Conservation (phyloP, 2,797 vertebrate genomes). For the Loriculus beryllinus region DNA sequence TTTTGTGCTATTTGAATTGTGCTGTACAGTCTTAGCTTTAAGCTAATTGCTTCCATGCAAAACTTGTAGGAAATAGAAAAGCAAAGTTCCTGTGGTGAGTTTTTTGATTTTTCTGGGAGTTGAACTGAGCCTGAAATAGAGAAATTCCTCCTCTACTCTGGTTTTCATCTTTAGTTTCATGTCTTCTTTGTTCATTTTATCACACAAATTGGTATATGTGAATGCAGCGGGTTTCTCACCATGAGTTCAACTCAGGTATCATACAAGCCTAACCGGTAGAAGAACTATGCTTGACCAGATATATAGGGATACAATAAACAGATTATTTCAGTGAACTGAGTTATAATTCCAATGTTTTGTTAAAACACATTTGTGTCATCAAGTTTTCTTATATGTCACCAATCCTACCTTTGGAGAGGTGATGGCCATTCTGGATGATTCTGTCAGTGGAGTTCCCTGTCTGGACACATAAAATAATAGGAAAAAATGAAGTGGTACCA, state of each 20-base stretch:
- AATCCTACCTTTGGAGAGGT: background rate
- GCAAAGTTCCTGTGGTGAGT: background rate
- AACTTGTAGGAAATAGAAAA: background rate
- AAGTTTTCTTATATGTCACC: background rate
- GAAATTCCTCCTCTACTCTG: background rate
- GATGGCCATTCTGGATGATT: background rate
- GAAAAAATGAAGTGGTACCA: background rate
- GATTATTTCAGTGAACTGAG: background rate
- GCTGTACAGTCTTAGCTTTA: background rate
- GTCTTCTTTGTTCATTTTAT: background rate
- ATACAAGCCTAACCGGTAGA: background rate
- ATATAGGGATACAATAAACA: background rate
- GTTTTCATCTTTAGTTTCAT: background rate
- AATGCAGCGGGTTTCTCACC: background rate
- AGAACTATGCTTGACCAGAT: background rate
- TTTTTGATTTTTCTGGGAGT: background rate
- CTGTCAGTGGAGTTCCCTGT: background rate
- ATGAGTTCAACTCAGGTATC: background rate
- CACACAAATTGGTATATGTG: background rate
- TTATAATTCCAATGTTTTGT: background rate
- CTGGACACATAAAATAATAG: accelerated
- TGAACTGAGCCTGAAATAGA: background rate
- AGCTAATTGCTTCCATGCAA: background rate
- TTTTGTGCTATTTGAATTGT: background rate
- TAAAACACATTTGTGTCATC: background rate